These are phyloP conservation scores for Xenops minutus DNA, from an alignment of 2,797 vertebrate genomes.

Conservation along the genomic window DNA sequence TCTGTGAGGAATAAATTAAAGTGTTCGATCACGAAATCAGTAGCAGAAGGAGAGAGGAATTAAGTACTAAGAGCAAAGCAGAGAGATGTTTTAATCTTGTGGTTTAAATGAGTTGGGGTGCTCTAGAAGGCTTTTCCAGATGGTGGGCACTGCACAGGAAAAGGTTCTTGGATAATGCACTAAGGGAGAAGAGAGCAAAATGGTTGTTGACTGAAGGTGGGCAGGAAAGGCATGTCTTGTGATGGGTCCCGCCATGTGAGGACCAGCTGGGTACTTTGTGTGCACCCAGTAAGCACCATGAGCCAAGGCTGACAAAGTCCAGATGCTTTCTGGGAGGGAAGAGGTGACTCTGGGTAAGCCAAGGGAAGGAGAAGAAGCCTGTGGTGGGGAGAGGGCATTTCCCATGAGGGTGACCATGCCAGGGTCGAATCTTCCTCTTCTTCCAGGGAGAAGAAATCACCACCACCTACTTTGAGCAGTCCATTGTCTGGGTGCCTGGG, in stretches of 20 bases:
- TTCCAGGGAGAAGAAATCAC: conserved; percentile 82
- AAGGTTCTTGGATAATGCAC: neutral
- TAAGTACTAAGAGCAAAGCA: conserved; percentile 33
- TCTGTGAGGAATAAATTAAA: conserved; percentile 66
- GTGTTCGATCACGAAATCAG: conserved; percentile 37
- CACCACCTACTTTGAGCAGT: conserved; percentile 87
- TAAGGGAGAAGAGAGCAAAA: neutral
- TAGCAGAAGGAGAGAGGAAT: conserved; percentile 54
- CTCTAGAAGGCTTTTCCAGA: conserved; percentile 24
- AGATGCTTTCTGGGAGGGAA: neutral
- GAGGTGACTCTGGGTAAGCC: neutral
- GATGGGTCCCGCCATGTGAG: rapidly evolving
- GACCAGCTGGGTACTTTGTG: rapidly evolving
- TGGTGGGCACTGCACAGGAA: neutral
- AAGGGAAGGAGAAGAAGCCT: neutral
- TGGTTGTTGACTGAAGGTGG: neutral
- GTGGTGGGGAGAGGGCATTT: neutral
- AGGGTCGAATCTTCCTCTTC: neutral
- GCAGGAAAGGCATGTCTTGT: neutral
- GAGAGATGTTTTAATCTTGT: conserved; percentile 24
- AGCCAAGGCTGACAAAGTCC: neutral
- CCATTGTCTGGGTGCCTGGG: conserved; percentile 91
- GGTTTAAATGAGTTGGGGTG: neutral
- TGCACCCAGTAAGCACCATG: rapidly evolving
- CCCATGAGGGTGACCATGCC: rapidly evolving